Base-by-base conservation (phyloP, 2,113 vertebrate species). In the Phodopus roborovskii region DNA sequence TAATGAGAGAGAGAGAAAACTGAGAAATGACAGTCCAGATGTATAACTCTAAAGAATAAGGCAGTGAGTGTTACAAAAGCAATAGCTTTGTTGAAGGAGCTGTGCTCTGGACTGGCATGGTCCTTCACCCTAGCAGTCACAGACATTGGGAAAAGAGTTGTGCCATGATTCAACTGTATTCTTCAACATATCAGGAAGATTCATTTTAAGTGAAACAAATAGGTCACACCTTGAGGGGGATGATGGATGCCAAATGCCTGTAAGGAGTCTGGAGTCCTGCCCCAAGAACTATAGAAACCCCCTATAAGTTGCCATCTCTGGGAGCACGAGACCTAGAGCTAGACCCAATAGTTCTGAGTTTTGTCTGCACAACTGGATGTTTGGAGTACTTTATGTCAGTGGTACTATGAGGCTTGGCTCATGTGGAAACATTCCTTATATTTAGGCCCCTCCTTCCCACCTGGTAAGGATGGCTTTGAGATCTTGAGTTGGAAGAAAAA, bases 1-100 rank as follows among this genome's bases (percentile, higher is more conserved):
- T 8, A 48, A 48, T 11, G 26, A 39, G 26, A 24, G 5, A 50
- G n/a, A 16, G 50, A 17, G 7, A 33, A 62, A 77, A 74, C 7
- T 53, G 56, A 42, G 81, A 93, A 96, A 71, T 56, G 68, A 75
- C 30, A 93, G 33, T 48, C 92, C 87, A 28, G 33, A 62, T 71
- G 12, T 62, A n/a, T 48, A 73, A 45, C 88, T 86, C 90, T 95
- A 53, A 96, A 88, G 92, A 96, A 48, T 81, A 62, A 97, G 50
- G 50, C 42, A 73, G 39, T 64, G 28, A 16, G 20, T 19, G 17
- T 87, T 70, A 62, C 66, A 77, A 71, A 91, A 82, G 88, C 60
- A 88, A 66, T 10, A n/a, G 68, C n/a, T 96, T 85, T 94, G 15
- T 24, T 30, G 19, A 39, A 94, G 58, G 11, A 48, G 17, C n/a